Conservation (phyloP, 35 echinoderm and acorn worm species). For the Patiria miniata region DNA sequence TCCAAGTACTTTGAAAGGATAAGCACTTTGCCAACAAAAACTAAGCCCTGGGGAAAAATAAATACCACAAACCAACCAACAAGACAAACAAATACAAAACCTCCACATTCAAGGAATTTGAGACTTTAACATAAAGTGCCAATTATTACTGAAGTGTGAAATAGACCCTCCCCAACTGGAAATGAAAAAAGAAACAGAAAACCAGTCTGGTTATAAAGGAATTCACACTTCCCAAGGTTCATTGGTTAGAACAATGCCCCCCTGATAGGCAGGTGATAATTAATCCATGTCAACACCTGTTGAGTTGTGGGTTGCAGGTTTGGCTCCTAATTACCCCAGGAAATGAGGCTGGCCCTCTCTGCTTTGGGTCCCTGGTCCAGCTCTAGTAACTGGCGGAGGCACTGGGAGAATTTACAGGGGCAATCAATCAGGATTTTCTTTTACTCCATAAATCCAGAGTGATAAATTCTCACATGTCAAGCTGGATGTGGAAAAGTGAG, state of each 20-base stretch:
- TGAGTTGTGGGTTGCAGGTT: not conserved
- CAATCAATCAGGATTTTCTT: slow-evolving; percentile 11
- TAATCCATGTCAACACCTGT: slow-evolving; percentile 17
- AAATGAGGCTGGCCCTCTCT: not conserved
- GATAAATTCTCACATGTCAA: not conserved
- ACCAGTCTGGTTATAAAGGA: not conserved
- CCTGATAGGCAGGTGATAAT: slow-evolving; percentile 10
- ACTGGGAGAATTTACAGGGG: not conserved
- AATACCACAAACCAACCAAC: too few species aligned
- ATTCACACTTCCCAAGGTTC: slow-evolving; percentile 18
- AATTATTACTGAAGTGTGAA: too few species aligned
- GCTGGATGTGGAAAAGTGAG: not conserved
- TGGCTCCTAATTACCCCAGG: slow-evolving; percentile 9
- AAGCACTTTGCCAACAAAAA: too few species aligned
- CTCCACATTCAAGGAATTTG: too few species aligned
- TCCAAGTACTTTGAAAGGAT: too few species aligned
- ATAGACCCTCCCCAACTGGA: too few species aligned
- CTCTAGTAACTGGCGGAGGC: too few species aligned
- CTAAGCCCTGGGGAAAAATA: too few species aligned
- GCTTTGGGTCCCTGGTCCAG: too few species aligned
- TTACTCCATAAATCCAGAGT: not conserved
- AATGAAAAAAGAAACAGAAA: too few species aligned
- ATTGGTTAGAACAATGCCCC: not conserved
- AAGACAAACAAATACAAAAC: too few species aligned
- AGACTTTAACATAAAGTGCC: too few species aligned